These are phyloP conservation scores for Erebia epiphron DNA, from an alignment of 2,888 invertebrate genomes.

Conservation along the genomic window DNA sequence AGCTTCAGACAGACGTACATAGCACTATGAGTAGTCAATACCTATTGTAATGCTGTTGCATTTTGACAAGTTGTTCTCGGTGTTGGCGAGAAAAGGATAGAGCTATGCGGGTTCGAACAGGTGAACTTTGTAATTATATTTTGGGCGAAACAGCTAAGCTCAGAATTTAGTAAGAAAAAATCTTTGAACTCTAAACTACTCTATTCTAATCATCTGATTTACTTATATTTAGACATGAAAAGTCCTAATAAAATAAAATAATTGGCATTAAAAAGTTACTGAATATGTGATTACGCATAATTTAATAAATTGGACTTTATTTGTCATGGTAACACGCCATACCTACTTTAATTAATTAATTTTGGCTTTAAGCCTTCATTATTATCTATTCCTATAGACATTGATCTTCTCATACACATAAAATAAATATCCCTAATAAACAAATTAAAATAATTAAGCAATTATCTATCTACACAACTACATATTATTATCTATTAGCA, in stretches of 20 bases:
- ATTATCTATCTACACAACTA: conserved; percentile 8
- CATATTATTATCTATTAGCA: too few relatives aligned
- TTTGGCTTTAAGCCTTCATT: neutral
- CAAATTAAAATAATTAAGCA: conserved; percentile 8
- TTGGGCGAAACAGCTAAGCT: neutral
- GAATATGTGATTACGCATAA: neutral
- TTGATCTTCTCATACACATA: neutral
- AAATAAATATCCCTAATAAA: neutral
- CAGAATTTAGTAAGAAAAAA: neutral
- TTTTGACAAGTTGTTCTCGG: too few relatives aligned
- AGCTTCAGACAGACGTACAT: too few relatives aligned
- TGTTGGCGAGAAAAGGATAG: too few relatives aligned
- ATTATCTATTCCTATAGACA: neutral
- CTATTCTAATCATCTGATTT: too few relatives aligned
- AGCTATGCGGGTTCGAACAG: too few relatives aligned
- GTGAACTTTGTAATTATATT: neutral
- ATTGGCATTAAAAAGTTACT: neutral
- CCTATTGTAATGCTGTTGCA: too few relatives aligned
- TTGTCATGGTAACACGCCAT: neutral
- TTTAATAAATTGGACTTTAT: neutral
- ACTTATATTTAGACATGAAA: too few relatives aligned
- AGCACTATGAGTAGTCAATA: too few relatives aligned
- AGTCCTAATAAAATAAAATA: neutral
- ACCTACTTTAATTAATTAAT: neutral
- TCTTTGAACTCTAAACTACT: neutral